Evolutionary conservation across 2,888 invertebrate genomes (phyloP).

Genomic region (Tetragonula carbonaria): DNA sequence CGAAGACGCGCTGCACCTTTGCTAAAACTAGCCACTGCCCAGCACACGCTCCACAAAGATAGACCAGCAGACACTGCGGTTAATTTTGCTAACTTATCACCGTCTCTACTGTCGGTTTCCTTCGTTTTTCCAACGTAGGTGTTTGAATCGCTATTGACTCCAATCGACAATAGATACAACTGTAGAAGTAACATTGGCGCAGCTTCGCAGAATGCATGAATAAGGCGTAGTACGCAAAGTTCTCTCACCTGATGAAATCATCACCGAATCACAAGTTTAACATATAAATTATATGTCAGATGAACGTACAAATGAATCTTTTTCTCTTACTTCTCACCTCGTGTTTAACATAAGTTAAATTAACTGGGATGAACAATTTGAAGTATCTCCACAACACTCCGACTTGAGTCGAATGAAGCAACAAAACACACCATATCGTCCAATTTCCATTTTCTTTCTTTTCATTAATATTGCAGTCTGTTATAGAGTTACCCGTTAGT

Average conservation of each 20-base stretch:
- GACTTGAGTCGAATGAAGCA: constrained; percentile 88
- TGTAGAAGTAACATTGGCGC: constrained; percentile 95
- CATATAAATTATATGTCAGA: constrained; percentile 1
- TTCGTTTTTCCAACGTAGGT: constrained; percentile 63
- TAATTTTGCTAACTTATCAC: constrained; percentile 88
- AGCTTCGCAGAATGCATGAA: constrained; percentile 95
- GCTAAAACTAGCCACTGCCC: constrained; percentile 95
- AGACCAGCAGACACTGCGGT: constrained; percentile 92
- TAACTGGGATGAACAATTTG: constrained; percentile 92
- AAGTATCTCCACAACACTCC: constrained; percentile 93
- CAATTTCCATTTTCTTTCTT: constrained; percentile 76
- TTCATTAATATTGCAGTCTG: constrained; percentile 67
- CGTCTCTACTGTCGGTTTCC: constrained; percentile 76
- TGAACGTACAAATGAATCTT: background rate
- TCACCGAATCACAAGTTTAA: background rate
- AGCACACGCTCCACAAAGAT: constrained; percentile 94
- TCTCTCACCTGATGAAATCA: constrained; percentile 84
- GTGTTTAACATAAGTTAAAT: constrained; percentile 92
- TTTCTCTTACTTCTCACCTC: constrained; percentile 86
- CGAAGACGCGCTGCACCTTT: constrained; percentile 92
- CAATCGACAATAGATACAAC: constrained; percentile 88
- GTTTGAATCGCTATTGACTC: constrained; percentile 66
- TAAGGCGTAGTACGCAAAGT: constrained; percentile 90
- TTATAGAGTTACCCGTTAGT: constrained; percentile 67
- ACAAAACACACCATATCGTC: constrained; percentile 84